A percentile compares a stretch with the other conserved stretches of the same genome.
phyloP scores from a whole-genome alignment of 2,888 invertebrate species.

The Steinernema scapterisci region DNA sequence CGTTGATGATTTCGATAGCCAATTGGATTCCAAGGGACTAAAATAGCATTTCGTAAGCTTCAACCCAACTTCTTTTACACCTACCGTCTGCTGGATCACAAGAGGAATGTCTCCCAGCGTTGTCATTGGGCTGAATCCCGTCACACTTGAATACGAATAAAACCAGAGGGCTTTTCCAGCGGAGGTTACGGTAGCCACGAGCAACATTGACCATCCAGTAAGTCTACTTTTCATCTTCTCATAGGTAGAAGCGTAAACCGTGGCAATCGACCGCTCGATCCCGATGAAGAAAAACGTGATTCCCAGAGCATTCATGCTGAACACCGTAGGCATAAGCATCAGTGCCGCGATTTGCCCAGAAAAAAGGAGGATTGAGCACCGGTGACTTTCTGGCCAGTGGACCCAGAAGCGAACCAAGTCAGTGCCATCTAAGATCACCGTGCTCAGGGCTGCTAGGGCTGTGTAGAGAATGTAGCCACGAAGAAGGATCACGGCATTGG shows the following conservation, averaged over 20 bases:
- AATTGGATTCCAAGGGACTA: background rate
- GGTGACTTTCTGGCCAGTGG: no score
- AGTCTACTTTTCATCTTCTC: background rate
- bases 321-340: conserved; percentile 7
- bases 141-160: background rate
- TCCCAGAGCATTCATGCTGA: conserved; percentile 2
- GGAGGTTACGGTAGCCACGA: background rate
- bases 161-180: background rate
- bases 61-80: no score
- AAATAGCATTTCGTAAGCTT: background rate
- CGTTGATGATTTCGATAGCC: background rate
- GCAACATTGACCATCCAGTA: background rate
- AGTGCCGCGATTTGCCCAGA: background rate
- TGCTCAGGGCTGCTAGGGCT: background rate
- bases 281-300: conserved; percentile 25
- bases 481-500: conserved; percentile 1
- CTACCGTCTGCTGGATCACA: background rate
- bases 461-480: conserved; percentile 5
- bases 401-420: background rate
- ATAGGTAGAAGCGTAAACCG: background rate
- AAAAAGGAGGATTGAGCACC: background rate
- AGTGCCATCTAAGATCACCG: background rate
- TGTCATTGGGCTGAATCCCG: background rate
- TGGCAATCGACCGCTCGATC: conserved; percentile 1
- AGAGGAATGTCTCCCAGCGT: background rate